Evolutionary conservation across 2,113 vertebrate genomes (phyloP).

Genomic region (Scortum barcoo): DNA sequence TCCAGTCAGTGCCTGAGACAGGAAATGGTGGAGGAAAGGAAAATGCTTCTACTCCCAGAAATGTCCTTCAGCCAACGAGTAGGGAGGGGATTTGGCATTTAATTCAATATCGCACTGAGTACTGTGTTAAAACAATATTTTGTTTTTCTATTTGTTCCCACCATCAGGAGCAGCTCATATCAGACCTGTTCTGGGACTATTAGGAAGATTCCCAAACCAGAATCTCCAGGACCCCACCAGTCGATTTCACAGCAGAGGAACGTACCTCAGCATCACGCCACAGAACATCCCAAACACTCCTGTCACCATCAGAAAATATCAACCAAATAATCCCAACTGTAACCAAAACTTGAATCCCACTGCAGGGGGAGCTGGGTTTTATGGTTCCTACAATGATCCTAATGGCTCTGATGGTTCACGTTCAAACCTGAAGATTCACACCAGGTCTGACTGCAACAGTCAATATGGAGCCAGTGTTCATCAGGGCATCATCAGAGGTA

Average conservation of each 20-base stretch:
- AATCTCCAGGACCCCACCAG: neutral
- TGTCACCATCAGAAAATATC: neutral
- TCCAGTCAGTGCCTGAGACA: neutral
- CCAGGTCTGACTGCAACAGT: neutral
- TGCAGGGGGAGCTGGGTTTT: neutral
- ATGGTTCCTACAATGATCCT: neutral
- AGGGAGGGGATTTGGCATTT: neutral
- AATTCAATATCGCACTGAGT: neutral
- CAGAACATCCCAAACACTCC: neutral
- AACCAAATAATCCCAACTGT: neutral
- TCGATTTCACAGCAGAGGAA: neutral
- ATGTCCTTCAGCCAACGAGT: constrained; percentile 12
- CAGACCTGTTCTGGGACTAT: neutral
- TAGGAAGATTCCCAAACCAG: neutral
- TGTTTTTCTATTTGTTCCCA: neutral
- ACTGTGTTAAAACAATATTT: neutral
- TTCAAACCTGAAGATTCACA: neutral
- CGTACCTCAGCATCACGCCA: neutral
- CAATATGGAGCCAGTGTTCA: constrained; percentile 45
- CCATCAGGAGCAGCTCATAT: neutral
- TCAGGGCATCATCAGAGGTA: constrained; percentile 53
- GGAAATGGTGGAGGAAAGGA: neutral
- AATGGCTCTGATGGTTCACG: neutral
- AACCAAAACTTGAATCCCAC: neutral
- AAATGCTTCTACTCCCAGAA: neutral